Conservation (phyloP, 2,888 invertebrate genomes). For the Melinopterus prodromus region DNA sequence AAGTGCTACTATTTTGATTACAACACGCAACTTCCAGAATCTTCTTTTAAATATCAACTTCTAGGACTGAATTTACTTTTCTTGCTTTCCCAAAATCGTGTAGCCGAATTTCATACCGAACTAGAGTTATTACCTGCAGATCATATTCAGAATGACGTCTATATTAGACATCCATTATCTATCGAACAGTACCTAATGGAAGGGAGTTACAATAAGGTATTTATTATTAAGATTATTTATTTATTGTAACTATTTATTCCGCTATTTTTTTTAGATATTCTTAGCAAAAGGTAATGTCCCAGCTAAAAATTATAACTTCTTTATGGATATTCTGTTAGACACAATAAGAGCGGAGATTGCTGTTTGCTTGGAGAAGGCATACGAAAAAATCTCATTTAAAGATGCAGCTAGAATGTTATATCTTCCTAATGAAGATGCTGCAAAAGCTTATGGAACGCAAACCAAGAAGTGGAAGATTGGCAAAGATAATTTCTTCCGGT, state of each 20-base stretch:
- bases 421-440: conserved; percentile 78
- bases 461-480: conserved; percentile 86
- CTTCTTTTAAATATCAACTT: conserved; percentile 92
- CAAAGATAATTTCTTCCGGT: conserved; percentile 82
- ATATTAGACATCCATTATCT: conserved; percentile 92
- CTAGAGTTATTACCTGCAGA: conserved; percentile 91
- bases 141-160: conserved; percentile 91
- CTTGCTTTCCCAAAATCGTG: conserved; percentile 92
- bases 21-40: conserved; percentile 85
- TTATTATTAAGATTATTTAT: conserved; percentile 28
- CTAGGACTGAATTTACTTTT: conserved; percentile 94
- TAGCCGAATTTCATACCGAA: conserved; percentile 99
- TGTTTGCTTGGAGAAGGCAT: conserved; percentile 95
- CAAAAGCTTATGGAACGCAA: conserved; percentile 77
- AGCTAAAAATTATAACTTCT: conserved; percentile 93
- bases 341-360: conserved; percentile 97
- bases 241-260: background rate
- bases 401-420: conserved; percentile 93
- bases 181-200: conserved; percentile 99
- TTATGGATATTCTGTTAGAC: conserved; percentile 94
- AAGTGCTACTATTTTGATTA: conserved; percentile 97
- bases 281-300: conserved; percentile 95
- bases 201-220: conserved; percentile 96
- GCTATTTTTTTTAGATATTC: conserved; percentile 68
- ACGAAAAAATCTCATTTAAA: conserved; percentile 84